A percentile compares a stretch with the other conserved stretches of the same genome.
Evolutionary conservation across 2,113 vertebrate genomes (phyloP).

Genomic region (Choloepus hoffmanni): DNA sequence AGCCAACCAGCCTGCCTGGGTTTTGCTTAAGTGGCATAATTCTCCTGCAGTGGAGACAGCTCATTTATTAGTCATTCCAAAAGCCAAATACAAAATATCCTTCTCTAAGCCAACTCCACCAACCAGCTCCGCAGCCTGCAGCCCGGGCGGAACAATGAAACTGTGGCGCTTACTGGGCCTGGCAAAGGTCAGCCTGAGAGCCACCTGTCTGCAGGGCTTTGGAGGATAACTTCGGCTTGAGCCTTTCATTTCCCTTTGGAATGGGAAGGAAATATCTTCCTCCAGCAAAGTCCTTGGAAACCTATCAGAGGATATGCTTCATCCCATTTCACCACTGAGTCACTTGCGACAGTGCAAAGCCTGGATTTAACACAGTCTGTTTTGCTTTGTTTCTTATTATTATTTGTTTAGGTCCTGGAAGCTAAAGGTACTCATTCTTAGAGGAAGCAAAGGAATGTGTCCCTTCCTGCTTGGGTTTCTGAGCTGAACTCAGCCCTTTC

Average conservation of each 20-base stretch:
- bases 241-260: slow-evolving; percentile 68
- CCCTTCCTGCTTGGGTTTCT: slow-evolving; percentile 47
- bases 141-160: slow-evolving; percentile 84
- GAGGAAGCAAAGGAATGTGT: slow-evolving; percentile 63
- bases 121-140: slow-evolving; percentile 84
- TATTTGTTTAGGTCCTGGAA: slow-evolving; percentile 74
- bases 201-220: slow-evolving; percentile 82
- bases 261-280: slow-evolving; percentile 62
- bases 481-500: slow-evolving; percentile 18
- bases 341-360: slow-evolving; percentile 63
- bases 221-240: slow-evolving; percentile 71
- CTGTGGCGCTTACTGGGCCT: slow-evolving; percentile 76
- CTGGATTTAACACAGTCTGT: not conserved
- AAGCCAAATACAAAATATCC: slow-evolving; percentile 88
- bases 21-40: slow-evolving; percentile 91
- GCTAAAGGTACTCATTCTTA: slow-evolving; percentile 67
- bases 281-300: not conserved
- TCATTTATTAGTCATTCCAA: slow-evolving; percentile 90
- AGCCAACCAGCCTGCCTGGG: slow-evolving; percentile 82
- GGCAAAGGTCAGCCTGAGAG: slow-evolving; percentile 78
- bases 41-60: slow-evolving; percentile 87
- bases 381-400: slow-evolving; percentile 76
- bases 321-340: slow-evolving; percentile 64
- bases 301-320: not conserved
- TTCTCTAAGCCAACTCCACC: slow-evolving; percentile 86